Evolutionary conservation across 2,888 invertebrate species (phyloP).

Genomic region (Lamellibrachia satsuma): DNA sequence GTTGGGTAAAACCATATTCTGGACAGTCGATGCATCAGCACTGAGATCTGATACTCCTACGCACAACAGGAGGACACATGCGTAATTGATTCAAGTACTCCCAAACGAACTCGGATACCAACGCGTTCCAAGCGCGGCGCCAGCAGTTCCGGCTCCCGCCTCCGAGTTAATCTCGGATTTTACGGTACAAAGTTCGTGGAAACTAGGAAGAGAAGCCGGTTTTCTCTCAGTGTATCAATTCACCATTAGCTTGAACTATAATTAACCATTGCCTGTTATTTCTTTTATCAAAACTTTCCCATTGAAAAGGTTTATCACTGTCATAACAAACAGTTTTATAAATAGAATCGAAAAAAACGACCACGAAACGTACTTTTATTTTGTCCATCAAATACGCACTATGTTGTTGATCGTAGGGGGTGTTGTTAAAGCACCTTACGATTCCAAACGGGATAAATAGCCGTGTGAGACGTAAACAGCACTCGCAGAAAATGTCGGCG

Average conservation of each 20-base stretch:
- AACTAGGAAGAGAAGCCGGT: constrained; percentile 12
- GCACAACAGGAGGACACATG: background rate
- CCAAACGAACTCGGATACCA: background rate
- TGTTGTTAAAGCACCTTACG: background rate
- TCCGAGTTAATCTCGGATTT: background rate
- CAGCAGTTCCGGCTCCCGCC: background rate
- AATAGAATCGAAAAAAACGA: background rate
- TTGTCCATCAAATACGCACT: background rate
- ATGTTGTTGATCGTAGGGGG: background rate
- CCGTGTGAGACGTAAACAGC: background rate
- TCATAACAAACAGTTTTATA: background rate
- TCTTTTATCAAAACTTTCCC: background rate
- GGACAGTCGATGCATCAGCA: background rate
- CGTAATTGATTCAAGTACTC: background rate
- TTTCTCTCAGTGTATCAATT: background rate
- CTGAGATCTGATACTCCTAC: background rate
- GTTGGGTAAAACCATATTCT: background rate
- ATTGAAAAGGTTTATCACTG: background rate
- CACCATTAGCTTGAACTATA: background rate
- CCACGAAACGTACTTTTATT: background rate
- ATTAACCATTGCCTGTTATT: background rate
- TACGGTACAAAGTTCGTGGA: background rate
- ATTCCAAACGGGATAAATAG: background rate
- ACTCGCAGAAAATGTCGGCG: background rate
- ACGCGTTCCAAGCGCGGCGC: background rate